Evolutionary conservation across 2,888 invertebrate species (phyloP), one percentile per base, ranked within the genome.

Genomic region (Petrolisthes cinctipes): DNA sequence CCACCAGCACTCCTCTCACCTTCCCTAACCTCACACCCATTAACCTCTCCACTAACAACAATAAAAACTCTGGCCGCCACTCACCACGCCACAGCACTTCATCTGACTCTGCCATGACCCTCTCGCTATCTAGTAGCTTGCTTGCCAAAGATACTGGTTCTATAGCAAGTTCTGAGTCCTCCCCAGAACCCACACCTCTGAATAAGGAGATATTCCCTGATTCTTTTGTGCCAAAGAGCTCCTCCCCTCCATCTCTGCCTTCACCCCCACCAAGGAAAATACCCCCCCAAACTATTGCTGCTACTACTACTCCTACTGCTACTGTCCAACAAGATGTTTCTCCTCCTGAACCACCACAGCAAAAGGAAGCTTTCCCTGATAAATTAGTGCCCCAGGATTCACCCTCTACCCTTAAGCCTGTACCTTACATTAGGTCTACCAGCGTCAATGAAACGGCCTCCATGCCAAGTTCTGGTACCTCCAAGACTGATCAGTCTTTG

Each of bases 21-120:
- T 88, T 88, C 71, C 82, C 88, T 54, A 88, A 88, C 54, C 71
- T 88, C 5, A 88, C 88, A 6, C 88, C 88, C 37, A 88, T 88
- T 53, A 85, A 75, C 23, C 79, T 88, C 17, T 14, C 78, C 17
- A 56, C 75, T n/a, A 78, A 88, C 57, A 84, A 81, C 73, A 73
- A 71, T 20, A 14, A 9, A 14, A 61, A 61, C 66, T 61, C 66
- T 9, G 14, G 71, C 53, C 7, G 75, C 6, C 57, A 37, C 14
- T 86, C 86, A 57, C 75, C 81, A 4, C 75, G 54, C 5, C 79
- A 73, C 61, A 84, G 81, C 54, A 75, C 84, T 73, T 88, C 84
- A 37, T 81, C 87, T 75, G 87, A 88, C 51, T 84, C 87, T 75
- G 84, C 87, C 57, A 61, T 75, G 66, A 66, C 87, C 53, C 14